Evolutionary conservation across 2,888 invertebrate genomes (phyloP), one percentile per base, ranked within the genome.

Genomic region (Eristalis intricaria): DNA sequence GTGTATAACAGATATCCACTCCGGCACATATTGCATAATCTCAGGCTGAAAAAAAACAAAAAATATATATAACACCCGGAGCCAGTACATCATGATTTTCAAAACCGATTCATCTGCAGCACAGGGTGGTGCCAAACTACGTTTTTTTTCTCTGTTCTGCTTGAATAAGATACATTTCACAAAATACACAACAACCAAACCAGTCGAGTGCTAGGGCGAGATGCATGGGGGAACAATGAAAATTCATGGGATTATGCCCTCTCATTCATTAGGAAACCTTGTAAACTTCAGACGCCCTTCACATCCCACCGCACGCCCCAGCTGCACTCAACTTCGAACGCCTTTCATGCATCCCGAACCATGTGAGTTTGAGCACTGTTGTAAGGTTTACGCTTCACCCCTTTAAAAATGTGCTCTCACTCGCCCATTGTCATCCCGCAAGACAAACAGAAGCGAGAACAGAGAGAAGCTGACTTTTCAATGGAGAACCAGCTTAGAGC

Each of bases 201-300:
- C 8, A 56, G 19, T 29, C 7, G 58, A 19, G 7, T 19, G 50
- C 50, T 19, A n/a, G 8, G 19, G 8, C 50, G 50, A 50, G 50
- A 50, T 40, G 64, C 64, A 40, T 26, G 50, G 23, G 29, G 60
- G 74, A 77, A 81, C 73, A 85, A 85, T 56, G 64, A 43, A 77
- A 70, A 78, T 68, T 69, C 77, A 77, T 65, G 81, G 68, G 43
- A 35, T 43, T 64, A 77, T 81, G 80, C 56, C 71, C 70, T 81
- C 26, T 64, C 81, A 78, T 78, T 86, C 81, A 81, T 82, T 86
- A 86, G 69, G 23, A 73, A 69, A 60, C 69, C 81, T 64, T 73
- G 68, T 60, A 29, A 70, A 60, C 58, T 68, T 66, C 60, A 29
- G 60, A 29, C 61, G 3, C 35, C 40, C 70, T 69, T 32, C 15